Base-by-base conservation (phyloP, 2,113 vertebrate genomes). In the Telmatochromis brachygnathus region DNA sequence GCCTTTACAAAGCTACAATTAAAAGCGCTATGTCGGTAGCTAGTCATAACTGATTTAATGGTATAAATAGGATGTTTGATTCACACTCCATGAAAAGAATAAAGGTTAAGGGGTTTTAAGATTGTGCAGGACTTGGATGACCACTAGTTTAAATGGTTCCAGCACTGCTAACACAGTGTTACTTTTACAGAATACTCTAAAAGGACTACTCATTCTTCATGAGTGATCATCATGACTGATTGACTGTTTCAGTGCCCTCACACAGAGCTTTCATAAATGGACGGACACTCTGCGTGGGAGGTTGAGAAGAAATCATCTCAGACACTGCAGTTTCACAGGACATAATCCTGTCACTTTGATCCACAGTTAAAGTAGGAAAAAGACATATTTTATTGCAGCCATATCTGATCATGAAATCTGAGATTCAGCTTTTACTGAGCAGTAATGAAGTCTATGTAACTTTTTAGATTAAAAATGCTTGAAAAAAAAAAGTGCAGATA, bases 1-100 rank as follows among this genome's bases (percentile, higher is more conserved):
- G 90, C 83, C 56, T 90, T 85, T 65, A 83, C 55, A 91, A 86
- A 87, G 75, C 80, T 83, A 81, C 58, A 84, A 85, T 91, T 90
- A 86, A 91, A 87, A 58, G 51, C 1, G 2, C 26, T 58, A 81
- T 54, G 54, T 42, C 0, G 35, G 53, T 58, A 81, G 15, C 37
- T 55, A 28, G 21, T 73, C 28, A 54, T 55, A 55, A 68, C 28
- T 23, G 39, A 89, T 79, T 81, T 86, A 81, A 45, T 8, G 23
- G 13, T 85, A 49, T 79, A 68, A 83, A 84, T 28, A 81, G n/a
- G 75, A 54, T 9, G 5, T 75, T 42, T 84, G 30, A 85, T 55
- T 79, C 47, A 62, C 30, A 68, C 11, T 68, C 5, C 23, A 33
- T 75, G n/a, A 37, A 35, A 80, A 51, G 37, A 58, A 39, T 5